phyloP scores from a whole-genome alignment of 2,888 invertebrate species.

The Dorcus hopei region DNA sequence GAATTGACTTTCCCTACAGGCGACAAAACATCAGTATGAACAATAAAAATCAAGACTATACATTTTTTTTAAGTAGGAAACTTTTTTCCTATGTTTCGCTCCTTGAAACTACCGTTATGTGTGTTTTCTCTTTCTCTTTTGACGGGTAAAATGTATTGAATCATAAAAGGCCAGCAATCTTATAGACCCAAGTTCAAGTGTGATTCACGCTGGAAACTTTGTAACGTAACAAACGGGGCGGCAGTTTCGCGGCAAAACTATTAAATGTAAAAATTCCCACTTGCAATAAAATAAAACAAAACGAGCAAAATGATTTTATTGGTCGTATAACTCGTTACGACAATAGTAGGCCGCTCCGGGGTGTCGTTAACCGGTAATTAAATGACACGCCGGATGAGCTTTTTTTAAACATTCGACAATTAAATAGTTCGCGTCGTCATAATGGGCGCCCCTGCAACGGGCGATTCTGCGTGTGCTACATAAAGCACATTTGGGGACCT shows the following conservation, averaged over 20 bases:
- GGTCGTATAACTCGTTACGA: conserved; percentile 41
- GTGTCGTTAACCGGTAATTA: conserved; percentile 49
- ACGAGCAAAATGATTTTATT: conserved; percentile 46
- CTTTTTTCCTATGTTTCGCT: too few relatives aligned
- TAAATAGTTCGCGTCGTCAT: conserved; percentile 31
- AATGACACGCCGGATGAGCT: conserved; percentile 45
- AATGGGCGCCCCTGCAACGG: conserved; percentile 26
- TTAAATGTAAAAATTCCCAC: conserved; percentile 27
- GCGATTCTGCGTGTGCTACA: conserved; percentile 26
- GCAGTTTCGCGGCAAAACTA: not conserved
- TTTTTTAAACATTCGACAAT: conserved; percentile 39
- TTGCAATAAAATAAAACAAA: conserved; percentile 35
- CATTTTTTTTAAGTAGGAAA: too few relatives aligned
- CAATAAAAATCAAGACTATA: too few relatives aligned
- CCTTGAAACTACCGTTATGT: too few relatives aligned
- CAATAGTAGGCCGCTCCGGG: conserved; percentile 39
- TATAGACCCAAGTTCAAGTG: too few relatives aligned
- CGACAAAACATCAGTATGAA: too few relatives aligned
- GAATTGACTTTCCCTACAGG: too few relatives aligned
- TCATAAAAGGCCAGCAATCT: too few relatives aligned
- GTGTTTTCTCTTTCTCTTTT: too few relatives aligned
- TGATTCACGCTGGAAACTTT: too few relatives aligned
- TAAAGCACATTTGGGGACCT: conserved; percentile 34
- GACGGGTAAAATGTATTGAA: too few relatives aligned
- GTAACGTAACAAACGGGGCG: too few relatives aligned